Base-by-base conservation (phyloP, 2,888 invertebrate genomes). In the Eudiplozoon nipponicum region DNA sequence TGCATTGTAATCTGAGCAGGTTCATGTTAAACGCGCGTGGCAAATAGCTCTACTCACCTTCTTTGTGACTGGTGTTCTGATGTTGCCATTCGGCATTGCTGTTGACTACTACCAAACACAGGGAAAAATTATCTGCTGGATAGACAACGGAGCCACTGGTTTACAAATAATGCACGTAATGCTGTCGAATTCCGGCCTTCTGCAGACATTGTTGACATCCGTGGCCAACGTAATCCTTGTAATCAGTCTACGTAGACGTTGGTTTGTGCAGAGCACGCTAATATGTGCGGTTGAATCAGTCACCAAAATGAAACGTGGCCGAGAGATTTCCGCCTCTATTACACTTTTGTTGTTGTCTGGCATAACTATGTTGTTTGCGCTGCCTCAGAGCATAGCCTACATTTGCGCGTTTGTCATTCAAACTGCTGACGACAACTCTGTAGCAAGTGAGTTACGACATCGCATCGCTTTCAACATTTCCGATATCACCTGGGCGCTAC, bases 401-500 rank as follows among this genome's bases (percentile, higher is more conserved):
- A 28, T 22, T 15, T 29, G 26, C 15, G 41, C 41, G 5, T 28
- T 41, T 23, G 15, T 18, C 13, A 15, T 23, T 3, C 28, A 28
- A 3, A 7, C 15, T 11, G 23, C 13, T 15, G 28, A 15, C n/a
- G 5, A 35, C 18, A 17, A 21, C n/a, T 11, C n/a, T 4, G 21
- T 28, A 15, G 22, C 15, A 13, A n/a, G n/a, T n/a, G n/a, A n/a
- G n/a, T n/a, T n/a, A n/a, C n/a, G n/a, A n/a, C 19, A 20, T 13
- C 19, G 26, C 19, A 43, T 21, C 21, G 34, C 34, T 13, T 34
- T 13, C 17, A 43, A 29, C 18, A 22, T 41, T 11, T 15, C 15
- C 28, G 41, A 41, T 42, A 41, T 31, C 22, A 29, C 23, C 2
- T 41, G 40, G 40, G 28, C 18, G 13, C 20, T 41, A n/a, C 43